A percentile compares a stretch with the other conserved stretches of the same genome.
Conservation (phyloP, 35 echinoderm and acorn worm species). For the Lytechinus pictus region DNA sequence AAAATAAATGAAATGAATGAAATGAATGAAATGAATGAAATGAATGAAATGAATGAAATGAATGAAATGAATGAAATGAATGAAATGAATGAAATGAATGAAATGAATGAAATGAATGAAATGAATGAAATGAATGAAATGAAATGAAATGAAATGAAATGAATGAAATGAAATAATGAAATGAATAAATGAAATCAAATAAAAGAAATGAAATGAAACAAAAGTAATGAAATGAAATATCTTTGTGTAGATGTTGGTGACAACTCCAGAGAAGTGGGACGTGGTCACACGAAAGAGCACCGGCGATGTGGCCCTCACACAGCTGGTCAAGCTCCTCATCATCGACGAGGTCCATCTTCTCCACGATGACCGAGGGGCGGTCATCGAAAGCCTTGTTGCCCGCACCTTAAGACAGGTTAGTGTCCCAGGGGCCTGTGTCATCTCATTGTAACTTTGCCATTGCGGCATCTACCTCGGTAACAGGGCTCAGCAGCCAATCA, state of each 20-base stretch:
- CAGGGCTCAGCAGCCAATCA: too few species aligned
- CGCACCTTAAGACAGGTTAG: slow-evolving; percentile 91
- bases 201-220: not conserved
- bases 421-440: too few species aligned
- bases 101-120: too few species aligned
- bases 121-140: not conserved
- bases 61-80: too few species aligned
- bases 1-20: too few species aligned
- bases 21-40: not conserved
- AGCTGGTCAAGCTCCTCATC: slow-evolving; percentile 91
- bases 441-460: too few species aligned
- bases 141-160: not conserved
- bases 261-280: slow-evolving; percentile 99
- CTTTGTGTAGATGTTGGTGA: slow-evolving; percentile 85
- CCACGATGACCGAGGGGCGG: slow-evolving; percentile 95
- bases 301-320: slow-evolving; percentile 95
- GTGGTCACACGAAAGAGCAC: slow-evolving; percentile 98
- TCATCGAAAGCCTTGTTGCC: slow-evolving; percentile 96
- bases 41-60: not conserved
- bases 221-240: not conserved
- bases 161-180: too few species aligned
- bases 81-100: too few species aligned
- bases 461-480: too few species aligned
- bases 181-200: too few species aligned
- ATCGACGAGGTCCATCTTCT: slow-evolving; percentile 98